Base-by-base conservation (phyloP, 1,140 invertebrate species). In the Drosophila repleta region DNA sequence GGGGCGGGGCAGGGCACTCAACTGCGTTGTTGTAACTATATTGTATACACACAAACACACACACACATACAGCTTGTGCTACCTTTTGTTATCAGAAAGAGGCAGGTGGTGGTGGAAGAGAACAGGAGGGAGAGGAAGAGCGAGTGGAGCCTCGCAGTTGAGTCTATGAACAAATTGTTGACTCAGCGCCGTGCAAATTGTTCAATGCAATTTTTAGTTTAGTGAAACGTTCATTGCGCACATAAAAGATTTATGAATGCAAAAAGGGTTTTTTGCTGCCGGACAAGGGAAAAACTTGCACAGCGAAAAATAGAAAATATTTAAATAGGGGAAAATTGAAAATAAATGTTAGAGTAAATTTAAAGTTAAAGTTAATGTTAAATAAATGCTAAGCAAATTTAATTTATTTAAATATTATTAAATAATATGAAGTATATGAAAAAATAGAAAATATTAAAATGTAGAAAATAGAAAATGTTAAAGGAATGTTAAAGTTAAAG, bases 111-210 rank as follows among this genome's bases (percentile, higher is more conserved):
- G 17, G 18, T 17, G 43, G 1, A 10, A 18, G 17, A n/a, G 1
- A 13, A 5, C 39, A 43, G 39, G 39, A 8, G 29, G 26, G 37
- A 32, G 17, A 3, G 18, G 37, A 26, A 39, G 45, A 18, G 29
- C 20, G 39, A 35, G 41, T 20, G 41, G 58, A 37, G n/a, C 51
- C 32, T 35, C 55, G 10, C 35, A 55, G 32, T 39, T 15, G 35
- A 49, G 20, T 35, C 67, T 41, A 57, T 65, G 75, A 75, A 61
- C 80, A 85, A 85, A 87, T 82, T 87, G 74, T 82, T 88, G 83
- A 85, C 82, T 87, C 82, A 85, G 78, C 78, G 46, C 52, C 61
- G 32, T 60, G 70, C 66, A 68, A 77, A 85, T 77, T 77, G 68
- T 76, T 67, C 52, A 66, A 67, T 74, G 58, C 73, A 70, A 52